A percentile compares a stretch with the other conserved stretches of the same genome.
Conservation (phyloP, 2,113 vertebrate genomes). For the Chaetops frenatus region DNA sequence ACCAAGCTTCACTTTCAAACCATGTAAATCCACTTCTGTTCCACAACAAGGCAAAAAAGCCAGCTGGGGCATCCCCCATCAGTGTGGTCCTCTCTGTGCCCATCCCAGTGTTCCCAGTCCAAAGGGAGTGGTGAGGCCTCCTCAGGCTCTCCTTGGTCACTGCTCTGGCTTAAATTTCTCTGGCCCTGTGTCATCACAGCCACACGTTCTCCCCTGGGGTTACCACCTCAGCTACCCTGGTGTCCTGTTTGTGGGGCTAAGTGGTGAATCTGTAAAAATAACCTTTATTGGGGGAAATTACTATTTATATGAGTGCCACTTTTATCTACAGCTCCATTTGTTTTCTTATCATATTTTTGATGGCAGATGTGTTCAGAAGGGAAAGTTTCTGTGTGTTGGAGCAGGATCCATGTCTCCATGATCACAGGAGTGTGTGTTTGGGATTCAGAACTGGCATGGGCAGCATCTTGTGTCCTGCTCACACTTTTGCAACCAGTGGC, state of each 20-base stretch:
- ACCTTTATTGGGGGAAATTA: not conserved
- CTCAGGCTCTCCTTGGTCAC: not conserved
- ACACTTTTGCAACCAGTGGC: not conserved
- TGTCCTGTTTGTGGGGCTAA: not conserved
- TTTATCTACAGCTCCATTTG: not conserved
- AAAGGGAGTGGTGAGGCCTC: not conserved
- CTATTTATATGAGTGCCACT: not conserved
- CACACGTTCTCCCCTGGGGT: not conserved
- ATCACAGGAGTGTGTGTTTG: accelerated
- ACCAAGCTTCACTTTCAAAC: not conserved
- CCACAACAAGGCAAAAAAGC: not conserved
- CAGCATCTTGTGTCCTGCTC: not conserved
- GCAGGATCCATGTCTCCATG: not conserved
- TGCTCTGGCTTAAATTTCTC: not conserved
- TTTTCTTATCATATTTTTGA: not conserved
- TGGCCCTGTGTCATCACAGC: not conserved
- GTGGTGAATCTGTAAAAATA: not conserved
- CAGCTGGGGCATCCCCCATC: not conserved
- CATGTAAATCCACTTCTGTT: not conserved
- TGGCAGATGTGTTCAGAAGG: not conserved
- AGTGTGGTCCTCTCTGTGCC: not conserved
- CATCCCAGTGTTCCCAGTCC: not conserved
- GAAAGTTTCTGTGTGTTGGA: not conserved
- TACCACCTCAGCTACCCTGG: not conserved
- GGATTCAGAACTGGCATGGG: not conserved